A percentile compares a stretch with the other conserved stretches of the same genome.
phyloP scores from a whole-genome alignment of 2,113 vertebrate species.

The Salminus brasiliensis region DNA sequence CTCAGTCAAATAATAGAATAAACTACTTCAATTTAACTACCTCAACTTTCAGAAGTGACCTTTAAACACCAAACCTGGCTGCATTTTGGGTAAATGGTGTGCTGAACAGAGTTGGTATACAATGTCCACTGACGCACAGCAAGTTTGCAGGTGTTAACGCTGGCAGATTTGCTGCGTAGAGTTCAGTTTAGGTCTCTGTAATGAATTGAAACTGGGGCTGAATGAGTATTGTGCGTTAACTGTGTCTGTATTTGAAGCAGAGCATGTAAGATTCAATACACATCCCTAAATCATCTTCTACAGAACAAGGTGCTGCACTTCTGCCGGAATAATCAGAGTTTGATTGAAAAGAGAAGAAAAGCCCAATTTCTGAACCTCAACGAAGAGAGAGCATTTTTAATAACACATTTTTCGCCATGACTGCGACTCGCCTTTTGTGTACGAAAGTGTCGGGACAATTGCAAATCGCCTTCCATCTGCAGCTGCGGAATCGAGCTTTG shows the following conservation, averaged over 20 bases:
- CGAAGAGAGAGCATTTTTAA: background rate
- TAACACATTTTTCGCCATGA: background rate
- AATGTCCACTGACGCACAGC: too few species aligned
- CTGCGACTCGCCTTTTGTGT: background rate
- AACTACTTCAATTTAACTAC: too few species aligned
- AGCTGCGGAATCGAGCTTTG: background rate
- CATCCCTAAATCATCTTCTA: background rate
- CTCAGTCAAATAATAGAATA: too few species aligned
- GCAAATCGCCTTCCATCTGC: background rate
- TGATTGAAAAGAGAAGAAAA: background rate
- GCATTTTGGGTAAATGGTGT: too few species aligned
- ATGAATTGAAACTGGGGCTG: too few species aligned
- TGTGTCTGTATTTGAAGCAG: background rate
- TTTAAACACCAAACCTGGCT: too few species aligned
- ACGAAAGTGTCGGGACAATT: slow-evolving; percentile 12
- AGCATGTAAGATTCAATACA: background rate
- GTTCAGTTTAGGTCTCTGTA: too few species aligned
- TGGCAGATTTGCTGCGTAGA: too few species aligned
- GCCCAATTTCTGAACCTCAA: background rate
- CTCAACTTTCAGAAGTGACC: too few species aligned
- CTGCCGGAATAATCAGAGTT: background rate
- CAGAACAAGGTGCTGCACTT: background rate
- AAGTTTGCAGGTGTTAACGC: too few species aligned
- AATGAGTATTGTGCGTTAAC: too few species aligned
- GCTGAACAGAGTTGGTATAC: too few species aligned